Base-by-base conservation (phyloP, 2,113 vertebrate genomes). In the Lucifuga dentata region DNA sequence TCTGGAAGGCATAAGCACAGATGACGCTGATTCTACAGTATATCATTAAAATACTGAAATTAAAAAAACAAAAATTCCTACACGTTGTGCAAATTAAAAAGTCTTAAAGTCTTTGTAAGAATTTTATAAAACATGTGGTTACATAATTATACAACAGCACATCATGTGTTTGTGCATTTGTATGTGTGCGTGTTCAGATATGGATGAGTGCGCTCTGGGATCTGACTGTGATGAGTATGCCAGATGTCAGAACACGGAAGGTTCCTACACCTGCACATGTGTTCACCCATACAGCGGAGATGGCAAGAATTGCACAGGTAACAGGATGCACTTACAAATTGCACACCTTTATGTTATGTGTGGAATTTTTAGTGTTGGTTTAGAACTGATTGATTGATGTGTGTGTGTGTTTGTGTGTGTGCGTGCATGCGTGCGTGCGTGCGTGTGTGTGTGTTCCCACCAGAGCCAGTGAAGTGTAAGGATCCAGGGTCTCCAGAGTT, bases 221-320 rank as follows among this genome's bases (percentile, higher is more conserved):
- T 97, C 97, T 1, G 96, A 98, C 53, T 99, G 98, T 0, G 88
- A 95, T 33, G 71, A 91, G 19, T 93, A 96, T 0, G 95, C 97
- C 0, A 95, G 91, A 56, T 99, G 98, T 89, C 91, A 93, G 49
- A 99, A 99, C 80, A 97, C 95, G 2, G 94, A 98, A 0, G 98
- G 98, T 21, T 98, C 97, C 16, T 97, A 99, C 63, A 60, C 91
- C 69, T 99, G 98, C 79, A 94, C 93, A 1, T 99, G 98, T 51
- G 67, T 91, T 40, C 91, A 89, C 21, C 98, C 96, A 1, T 96
- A 97, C 80, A 94, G 86, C 8, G 98, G 98, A 73, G 92, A 97
- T 20, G 98, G 98, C 10, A 98, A 95, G 91, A 95, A 91, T 85
- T 99, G 98, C 86, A 88, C 95, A 94, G 98, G 98, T 98, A 94